phyloP scores from a whole-genome alignment of 1,140 invertebrate genomes.

The Cepaea nemoralis region DNA sequence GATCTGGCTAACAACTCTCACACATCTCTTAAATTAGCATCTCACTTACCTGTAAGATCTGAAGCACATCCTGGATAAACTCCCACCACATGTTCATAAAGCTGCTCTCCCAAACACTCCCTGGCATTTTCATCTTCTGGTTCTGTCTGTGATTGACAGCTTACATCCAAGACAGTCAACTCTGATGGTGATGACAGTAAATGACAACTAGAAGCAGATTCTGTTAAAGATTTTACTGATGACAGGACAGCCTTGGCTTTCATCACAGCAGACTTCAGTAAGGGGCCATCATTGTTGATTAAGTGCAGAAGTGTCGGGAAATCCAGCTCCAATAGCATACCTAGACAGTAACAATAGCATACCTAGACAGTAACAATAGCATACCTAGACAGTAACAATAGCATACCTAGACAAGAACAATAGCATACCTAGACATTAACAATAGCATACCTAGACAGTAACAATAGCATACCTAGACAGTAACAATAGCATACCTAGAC shows the following conservation, averaged over 20 bases:
- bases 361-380: too few species aligned
- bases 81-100: not conserved
- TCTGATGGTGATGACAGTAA: not conserved
- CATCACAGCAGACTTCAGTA: not conserved
- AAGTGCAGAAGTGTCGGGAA: not conserved
- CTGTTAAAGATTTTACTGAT: not conserved
- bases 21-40: too few species aligned
- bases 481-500: too few species aligned
- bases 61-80: conserved; percentile 11
- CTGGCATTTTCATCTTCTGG: not conserved
- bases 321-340: conserved; percentile 15
- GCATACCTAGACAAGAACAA: too few species aligned
- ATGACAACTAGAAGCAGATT: too few species aligned
- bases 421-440: too few species aligned
- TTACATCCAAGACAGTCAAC: not conserved
- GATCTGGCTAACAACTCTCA: too few species aligned
- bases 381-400: too few species aligned
- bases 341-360: not conserved
- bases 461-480: too few species aligned
- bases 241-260: not conserved
- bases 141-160: not conserved
- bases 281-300: not conserved
- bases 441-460: too few species aligned
- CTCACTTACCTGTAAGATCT: conserved; percentile 5
- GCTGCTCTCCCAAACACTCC: not conserved